Conservation (phyloP, 2,888 invertebrate species). For the Ecdyonurus torrentis region DNA sequence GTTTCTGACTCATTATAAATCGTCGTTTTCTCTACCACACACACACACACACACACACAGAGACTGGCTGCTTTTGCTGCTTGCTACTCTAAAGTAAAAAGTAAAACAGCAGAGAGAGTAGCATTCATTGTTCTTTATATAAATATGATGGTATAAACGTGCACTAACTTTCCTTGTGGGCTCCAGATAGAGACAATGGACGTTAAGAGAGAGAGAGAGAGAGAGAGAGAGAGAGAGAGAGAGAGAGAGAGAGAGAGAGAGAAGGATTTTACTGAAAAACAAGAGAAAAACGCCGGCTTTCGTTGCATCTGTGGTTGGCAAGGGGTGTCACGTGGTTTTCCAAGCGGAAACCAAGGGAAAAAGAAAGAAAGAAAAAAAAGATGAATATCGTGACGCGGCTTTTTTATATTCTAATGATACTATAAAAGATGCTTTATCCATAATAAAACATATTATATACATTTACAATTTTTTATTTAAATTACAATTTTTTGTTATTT, state of each 20-base stretch:
- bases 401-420: background rate
- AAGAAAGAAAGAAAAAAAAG: background rate
- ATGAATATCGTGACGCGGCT: background rate
- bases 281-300: background rate
- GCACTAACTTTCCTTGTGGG: no score
- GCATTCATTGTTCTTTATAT: no score
- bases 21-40: no score
- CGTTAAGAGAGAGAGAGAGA: no score
- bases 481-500: background rate
- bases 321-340: background rate
- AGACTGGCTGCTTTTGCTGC: no score
- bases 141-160: no score
- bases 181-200: no score
- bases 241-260: background rate
- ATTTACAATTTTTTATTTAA: background rate
- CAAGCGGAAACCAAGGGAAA: background rate
- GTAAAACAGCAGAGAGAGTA: no score
- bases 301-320: background rate
- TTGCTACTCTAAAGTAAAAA: no score
- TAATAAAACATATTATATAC: background rate
- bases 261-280: background rate
- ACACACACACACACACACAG: no score
- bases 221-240: background rate
- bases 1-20: no score
- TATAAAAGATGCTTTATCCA: background rate